Percentiles rank a stretch among this genome's conserved stretches.
Conservation (phyloP, 2,888 invertebrate species). For the Carpatolechia fugitivella region DNA sequence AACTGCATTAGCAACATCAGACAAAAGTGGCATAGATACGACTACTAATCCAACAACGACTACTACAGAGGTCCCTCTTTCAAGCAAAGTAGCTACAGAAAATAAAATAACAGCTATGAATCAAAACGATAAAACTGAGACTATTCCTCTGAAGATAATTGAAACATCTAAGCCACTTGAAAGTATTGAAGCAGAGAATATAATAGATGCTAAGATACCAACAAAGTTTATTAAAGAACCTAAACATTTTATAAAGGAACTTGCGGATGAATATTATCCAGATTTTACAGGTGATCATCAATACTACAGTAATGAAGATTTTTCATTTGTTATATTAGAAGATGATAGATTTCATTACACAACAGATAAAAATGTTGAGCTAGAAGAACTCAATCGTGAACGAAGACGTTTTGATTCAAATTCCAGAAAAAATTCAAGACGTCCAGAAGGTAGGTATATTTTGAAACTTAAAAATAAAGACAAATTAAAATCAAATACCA, state of each 20-base stretch:
- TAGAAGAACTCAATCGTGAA: conserved; percentile 23
- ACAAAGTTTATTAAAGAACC: conserved; percentile 37
- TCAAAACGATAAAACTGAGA: background rate
- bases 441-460: background rate
- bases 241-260: conserved; percentile 33
- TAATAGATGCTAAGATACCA: conserved; percentile 20
- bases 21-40: too few relatives aligned
- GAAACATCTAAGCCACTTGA: background rate
- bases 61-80: background rate
- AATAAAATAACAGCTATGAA: background rate
- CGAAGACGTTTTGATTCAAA: conserved; percentile 8
- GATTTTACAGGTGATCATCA: conserved; percentile 47
- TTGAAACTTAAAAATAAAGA: background rate
- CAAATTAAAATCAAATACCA: conserved; percentile 9
- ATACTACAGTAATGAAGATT: conserved; percentile 41
- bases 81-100: background rate
- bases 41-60: background rate
- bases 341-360: conserved; percentile 48
- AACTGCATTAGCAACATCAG: background rate
- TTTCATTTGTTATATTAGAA: conserved; percentile 36
- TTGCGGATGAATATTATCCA: conserved; percentile 60
- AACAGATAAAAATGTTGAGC: conserved; percentile 33
- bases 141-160: background rate
- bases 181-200: conserved; percentile 18
- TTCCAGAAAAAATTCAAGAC: background rate